phyloP scores from a whole-genome alignment of 2,888 invertebrate species.

The Agrotis exclamationis region DNA sequence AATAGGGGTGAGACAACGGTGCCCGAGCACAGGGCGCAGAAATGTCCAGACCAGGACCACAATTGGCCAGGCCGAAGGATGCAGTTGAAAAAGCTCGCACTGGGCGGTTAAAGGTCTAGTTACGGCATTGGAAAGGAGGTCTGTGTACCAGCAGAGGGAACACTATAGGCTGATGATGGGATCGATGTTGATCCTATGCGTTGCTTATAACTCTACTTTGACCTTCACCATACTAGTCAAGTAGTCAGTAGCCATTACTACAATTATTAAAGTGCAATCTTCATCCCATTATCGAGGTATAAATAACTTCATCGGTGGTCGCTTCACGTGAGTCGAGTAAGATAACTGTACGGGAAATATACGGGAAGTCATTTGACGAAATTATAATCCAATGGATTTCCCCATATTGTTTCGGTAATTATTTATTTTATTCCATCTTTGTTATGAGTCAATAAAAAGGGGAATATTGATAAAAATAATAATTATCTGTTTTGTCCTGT shows the following conservation, averaged over 20 bases:
- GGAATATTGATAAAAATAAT: not conserved
- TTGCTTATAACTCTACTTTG: not conserved
- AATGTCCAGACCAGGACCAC: no score
- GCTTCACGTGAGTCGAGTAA: slow-evolving; percentile 24
- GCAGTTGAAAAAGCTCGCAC: no score
- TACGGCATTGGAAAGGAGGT: no score
- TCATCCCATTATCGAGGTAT: slow-evolving; percentile 32
- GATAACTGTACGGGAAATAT: slow-evolving; percentile 9
- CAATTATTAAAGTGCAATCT: slow-evolving; percentile 39
- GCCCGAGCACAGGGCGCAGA: no score
- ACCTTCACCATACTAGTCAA: not conserved
- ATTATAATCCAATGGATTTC: not conserved
- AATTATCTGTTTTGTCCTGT: no score
- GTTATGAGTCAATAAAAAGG: not conserved
- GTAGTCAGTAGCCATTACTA: not conserved
- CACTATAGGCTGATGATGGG: no score
- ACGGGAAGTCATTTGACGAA: slow-evolving; percentile 4
- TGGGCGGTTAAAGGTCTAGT: no score
- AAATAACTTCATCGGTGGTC: slow-evolving; percentile 47
- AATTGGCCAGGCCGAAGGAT: no score
- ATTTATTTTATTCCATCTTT: not conserved
- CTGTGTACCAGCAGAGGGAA: no score
- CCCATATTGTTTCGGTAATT: not conserved
- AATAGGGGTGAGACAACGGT: no score
- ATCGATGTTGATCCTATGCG: no score